These are phyloP conservation scores for Epistrophella euchroma DNA, from an alignment of 2,888 invertebrate species.

Conservation along the genomic window DNA sequence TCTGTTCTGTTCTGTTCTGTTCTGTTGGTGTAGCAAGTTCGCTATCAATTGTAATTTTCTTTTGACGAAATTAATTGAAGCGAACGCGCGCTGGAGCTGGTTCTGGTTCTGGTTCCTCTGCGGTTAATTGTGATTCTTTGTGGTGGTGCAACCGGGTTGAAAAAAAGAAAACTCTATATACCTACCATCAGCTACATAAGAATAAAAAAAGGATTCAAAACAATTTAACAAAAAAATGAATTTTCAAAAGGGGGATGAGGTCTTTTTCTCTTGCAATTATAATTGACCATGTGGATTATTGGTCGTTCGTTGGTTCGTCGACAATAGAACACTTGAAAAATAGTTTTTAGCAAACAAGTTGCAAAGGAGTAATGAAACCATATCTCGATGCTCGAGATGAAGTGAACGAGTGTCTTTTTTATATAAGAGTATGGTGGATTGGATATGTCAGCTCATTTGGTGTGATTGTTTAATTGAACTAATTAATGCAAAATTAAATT, in stretches of 20 bases:
- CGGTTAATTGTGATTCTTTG: slow-evolving; percentile 57
- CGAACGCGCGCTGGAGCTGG: slow-evolving; percentile 36
- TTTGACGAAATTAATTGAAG: slow-evolving; percentile 74
- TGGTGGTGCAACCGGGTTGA: slow-evolving; percentile 40
- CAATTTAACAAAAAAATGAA: not conserved
- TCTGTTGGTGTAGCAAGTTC: slow-evolving; percentile 56
- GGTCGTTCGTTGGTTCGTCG: slow-evolving; percentile 19
- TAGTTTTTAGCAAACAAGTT: slow-evolving; percentile 45
- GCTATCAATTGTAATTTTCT: slow-evolving; percentile 70
- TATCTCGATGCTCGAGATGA: slow-evolving; percentile 26
- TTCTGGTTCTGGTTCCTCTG: slow-evolving; percentile 20
- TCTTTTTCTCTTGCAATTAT: slow-evolving; percentile 36
- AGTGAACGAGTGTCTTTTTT: slow-evolving; percentile 21
- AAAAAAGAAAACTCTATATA: slow-evolving; percentile 7
- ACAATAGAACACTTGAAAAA: slow-evolving; percentile 50
- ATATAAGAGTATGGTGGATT: not conserved
- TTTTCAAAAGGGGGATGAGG: slow-evolving; percentile 42
- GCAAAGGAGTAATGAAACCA: slow-evolving; percentile 7
- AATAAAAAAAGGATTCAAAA: slow-evolving; percentile 45
- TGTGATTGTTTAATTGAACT: slow-evolving; percentile 64
- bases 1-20: no score
- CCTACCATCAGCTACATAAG: not conserved
- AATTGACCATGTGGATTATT: slow-evolving; percentile 64
- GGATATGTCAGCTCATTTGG: slow-evolving; percentile 22
- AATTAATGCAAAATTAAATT: slow-evolving; percentile 48